Evolutionary conservation across 2,888 invertebrate genomes (phyloP), one percentile per base, ranked within the genome.

Genomic region (Leucoptera coffeella): DNA sequence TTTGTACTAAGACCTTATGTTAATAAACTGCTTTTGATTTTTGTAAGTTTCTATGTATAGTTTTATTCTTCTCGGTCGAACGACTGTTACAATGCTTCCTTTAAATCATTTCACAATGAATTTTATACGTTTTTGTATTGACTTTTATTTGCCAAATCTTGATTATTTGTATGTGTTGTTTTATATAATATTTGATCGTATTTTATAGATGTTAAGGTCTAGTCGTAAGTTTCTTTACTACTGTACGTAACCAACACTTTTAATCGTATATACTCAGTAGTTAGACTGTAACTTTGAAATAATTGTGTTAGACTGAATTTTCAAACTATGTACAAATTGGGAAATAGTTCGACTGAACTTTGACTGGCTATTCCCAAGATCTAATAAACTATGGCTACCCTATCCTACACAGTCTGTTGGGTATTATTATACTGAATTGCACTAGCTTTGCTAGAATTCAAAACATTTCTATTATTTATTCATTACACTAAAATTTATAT

Each of bases 41-140:
- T n/a, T n/a, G n/a, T n/a, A n/a, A n/a, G n/a, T n/a, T n/a, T n/a
- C n/a, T 17, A 17, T 7, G 17, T 17, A 7, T 17, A 9, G 9
- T 17, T 13, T 29, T 20, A 21, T 14, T 29, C 41, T 40, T 28
- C 31, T 38, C 45, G 40, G 40, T 52, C 48, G 26, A 24, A 29
- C 32, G 42, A 56, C 49, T 45, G 52, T 36, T 38, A 41, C 40
- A 33, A 65, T 64, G 69, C 69, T 67, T 69, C 67, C 65, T 61
- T 54, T 46, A 50, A 52, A 51, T 60, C 55, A 48, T 53, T 52
- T n/a, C n/a, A n/a, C n/a, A n/a, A 48, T 50, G 42, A 38, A 51
- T 54, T 56, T 52, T 38, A 47, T 50, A 56, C 53, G 56, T 59
- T 54, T 57, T 47, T 53, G 46, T 49, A 45, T 50, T 54, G 57